These are phyloP conservation scores for Crenuchus spilurus DNA, from an alignment of 2,797 vertebrate species.

Conservation along the genomic window DNA sequence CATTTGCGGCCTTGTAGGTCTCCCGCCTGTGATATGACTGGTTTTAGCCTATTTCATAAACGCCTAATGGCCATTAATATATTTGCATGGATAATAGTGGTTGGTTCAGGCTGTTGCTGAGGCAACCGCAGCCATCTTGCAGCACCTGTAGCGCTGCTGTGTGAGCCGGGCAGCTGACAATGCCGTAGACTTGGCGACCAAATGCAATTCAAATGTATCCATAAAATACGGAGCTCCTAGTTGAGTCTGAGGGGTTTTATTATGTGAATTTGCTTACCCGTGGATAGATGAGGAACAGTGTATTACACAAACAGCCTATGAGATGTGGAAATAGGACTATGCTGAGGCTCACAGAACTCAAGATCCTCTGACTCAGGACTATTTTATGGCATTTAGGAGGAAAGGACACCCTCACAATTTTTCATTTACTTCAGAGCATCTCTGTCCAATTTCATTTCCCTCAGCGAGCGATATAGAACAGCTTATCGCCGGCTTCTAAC, in stretches of 20 bases:
- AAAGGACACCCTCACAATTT: constrained; percentile 9
- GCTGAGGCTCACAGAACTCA: neutral
- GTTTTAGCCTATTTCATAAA: constrained; percentile 27
- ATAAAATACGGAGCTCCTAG: neutral
- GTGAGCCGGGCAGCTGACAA: neutral
- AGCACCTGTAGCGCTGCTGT: constrained; percentile 40
- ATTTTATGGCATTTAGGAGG: constrained; percentile 6
- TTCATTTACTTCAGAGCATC: constrained; percentile 34
- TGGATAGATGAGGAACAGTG: neutral
- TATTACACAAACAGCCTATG: neutral
- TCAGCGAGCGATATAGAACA: constrained; percentile 1
- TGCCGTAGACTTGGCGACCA: constrained; percentile 1
- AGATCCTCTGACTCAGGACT: neutral
- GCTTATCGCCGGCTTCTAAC: constrained; percentile 24
- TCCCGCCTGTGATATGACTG: neutral
- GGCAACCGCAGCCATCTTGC: constrained; percentile 40
- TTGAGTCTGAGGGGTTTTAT: neutral
- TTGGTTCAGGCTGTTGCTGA: constrained; percentile 34
- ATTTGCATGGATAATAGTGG: constrained; percentile 38
- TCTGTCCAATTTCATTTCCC: constrained; percentile 37
- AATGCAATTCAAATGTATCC: neutral
- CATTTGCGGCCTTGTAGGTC: neutral
- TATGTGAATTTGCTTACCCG: neutral
- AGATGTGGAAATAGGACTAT: neutral
- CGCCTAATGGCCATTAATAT: constrained; percentile 28